A percentile compares a stretch with the other conserved stretches of the same genome.
Evolutionary conservation across 2,797 vertebrate genomes (phyloP).

Genomic region (Cephalopachus bancanus): DNA sequence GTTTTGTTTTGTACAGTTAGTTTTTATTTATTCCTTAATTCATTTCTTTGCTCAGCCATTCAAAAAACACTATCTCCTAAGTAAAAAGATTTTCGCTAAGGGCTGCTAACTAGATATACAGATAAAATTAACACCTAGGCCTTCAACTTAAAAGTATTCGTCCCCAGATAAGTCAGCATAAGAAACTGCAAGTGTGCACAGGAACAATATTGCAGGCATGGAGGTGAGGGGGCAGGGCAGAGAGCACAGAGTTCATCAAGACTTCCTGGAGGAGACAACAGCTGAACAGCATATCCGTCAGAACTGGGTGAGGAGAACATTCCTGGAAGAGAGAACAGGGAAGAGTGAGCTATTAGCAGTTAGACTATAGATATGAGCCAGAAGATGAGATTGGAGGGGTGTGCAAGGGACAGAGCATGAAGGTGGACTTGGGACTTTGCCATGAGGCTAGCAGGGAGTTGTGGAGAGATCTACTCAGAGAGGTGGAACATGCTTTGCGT

Average conservation of each 20-base stretch:
- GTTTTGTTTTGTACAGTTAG: neutral
- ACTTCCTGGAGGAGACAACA: neutral
- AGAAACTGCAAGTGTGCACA: neutral
- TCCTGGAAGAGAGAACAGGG: neutral
- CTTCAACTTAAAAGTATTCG: slow-evolving; percentile 27
- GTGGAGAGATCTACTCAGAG: neutral
- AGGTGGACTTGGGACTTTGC: neutral
- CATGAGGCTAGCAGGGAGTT: neutral
- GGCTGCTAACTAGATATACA: neutral
- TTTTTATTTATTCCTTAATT: neutral
- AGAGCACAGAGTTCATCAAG: neutral
- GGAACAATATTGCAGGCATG: neutral
- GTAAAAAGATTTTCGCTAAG: neutral
- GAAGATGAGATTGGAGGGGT: neutral
- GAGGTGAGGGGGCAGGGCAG: neutral
- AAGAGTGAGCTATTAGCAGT: neutral
- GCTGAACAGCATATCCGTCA: neutral
- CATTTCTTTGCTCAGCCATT: slow-evolving; percentile 6
- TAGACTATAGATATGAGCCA: neutral
- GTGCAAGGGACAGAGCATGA: fast-evolving
- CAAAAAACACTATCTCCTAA: neutral
- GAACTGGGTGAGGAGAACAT: neutral
- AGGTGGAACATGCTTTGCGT: neutral
- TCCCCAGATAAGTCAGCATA: neutral
- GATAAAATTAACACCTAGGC: neutral